A percentile compares a stretch with the other conserved stretches of the same genome.
Conservation (phyloP, 2,888 invertebrate genomes). For the Drosophila buzzatii region DNA sequence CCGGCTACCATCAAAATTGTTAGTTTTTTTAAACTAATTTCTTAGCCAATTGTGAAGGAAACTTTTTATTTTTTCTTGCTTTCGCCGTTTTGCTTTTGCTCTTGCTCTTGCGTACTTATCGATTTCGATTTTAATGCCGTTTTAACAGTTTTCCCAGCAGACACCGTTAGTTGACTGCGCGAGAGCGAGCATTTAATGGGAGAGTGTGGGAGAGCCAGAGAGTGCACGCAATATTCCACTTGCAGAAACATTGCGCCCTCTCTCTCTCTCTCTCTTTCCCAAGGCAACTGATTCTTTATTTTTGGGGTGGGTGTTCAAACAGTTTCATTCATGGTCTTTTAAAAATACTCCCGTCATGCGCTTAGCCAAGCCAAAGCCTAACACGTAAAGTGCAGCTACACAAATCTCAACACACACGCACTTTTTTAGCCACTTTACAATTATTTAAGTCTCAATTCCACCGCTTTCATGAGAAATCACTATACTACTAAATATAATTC, state of each 20-base stretch:
- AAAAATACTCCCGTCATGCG: slow-evolving; percentile 39
- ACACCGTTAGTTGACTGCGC: slow-evolving; percentile 55
- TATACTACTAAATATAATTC: neutral
- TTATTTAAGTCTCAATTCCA: neutral
- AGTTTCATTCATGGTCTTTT: slow-evolving; percentile 41
- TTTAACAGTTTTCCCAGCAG: slow-evolving; percentile 49
- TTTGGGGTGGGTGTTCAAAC: slow-evolving; percentile 33
- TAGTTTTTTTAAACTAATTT: slow-evolving; percentile 23
- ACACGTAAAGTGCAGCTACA: neutral
- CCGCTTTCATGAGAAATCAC: neutral
- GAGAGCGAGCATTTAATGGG: slow-evolving; percentile 8
- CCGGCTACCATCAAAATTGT: slow-evolving; percentile 33
- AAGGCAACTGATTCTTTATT: neutral
- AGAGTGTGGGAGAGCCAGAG: slow-evolving; percentile 2
- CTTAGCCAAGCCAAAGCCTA: neutral
- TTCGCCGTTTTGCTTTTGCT: slow-evolving; percentile 30
- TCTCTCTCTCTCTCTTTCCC: neutral
- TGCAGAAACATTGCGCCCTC: neutral
- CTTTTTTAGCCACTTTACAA: neutral
- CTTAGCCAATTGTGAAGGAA: slow-evolving; percentile 36
- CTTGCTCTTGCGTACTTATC: slow-evolving; percentile 73
- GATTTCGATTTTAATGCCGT: slow-evolving; percentile 77
- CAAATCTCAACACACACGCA: slow-evolving; percentile 14
- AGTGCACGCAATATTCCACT: neutral
- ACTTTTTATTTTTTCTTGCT: slow-evolving; percentile 38